These are phyloP conservation scores for Crotalus viridis DNA, from an alignment of 2,113 vertebrate species.

Conservation along the genomic window DNA sequence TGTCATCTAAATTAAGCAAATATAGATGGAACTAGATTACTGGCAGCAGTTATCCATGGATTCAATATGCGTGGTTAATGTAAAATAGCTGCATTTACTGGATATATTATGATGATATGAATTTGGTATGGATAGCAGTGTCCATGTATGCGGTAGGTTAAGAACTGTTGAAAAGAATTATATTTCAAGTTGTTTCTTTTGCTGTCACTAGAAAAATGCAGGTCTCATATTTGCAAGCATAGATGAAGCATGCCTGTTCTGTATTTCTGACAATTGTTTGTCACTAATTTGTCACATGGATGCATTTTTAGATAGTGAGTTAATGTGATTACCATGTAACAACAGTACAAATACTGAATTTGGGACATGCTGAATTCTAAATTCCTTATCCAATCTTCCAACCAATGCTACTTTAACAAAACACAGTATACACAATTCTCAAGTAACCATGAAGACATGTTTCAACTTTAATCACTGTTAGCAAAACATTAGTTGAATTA, in stretches of 20 bases:
- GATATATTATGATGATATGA: constrained; percentile 6
- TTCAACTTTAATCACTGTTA: constrained; percentile 66
- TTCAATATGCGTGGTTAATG: constrained; percentile 32
- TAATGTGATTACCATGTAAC: not conserved
- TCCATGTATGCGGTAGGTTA: not conserved
- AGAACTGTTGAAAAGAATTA: constrained; percentile 3
- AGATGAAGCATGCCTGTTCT: not conserved
- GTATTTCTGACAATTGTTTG: not conserved
- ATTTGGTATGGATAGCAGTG: not conserved
- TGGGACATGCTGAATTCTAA: not conserved
- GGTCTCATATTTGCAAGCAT: not conserved
- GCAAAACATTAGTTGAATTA: constrained; percentile 53
- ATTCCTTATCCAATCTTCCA: not conserved
- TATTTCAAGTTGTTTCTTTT: constrained; percentile 9
- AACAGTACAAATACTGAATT: not conserved
- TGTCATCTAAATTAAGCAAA: constrained; percentile 30
- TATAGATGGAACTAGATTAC: constrained; percentile 5
- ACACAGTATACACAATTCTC: constrained; percentile 48
- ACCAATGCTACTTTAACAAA: constrained; percentile 45
- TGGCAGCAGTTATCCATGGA: constrained; percentile 30
- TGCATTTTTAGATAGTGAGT: not conserved
- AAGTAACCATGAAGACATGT: constrained; percentile 28
- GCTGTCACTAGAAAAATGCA: constrained; percentile 30
- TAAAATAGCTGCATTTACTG: not conserved
- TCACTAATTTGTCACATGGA: not conserved